Evolutionary conservation across 2,888 invertebrate genomes (phyloP).

Genomic region (Pteria penguin): DNA sequence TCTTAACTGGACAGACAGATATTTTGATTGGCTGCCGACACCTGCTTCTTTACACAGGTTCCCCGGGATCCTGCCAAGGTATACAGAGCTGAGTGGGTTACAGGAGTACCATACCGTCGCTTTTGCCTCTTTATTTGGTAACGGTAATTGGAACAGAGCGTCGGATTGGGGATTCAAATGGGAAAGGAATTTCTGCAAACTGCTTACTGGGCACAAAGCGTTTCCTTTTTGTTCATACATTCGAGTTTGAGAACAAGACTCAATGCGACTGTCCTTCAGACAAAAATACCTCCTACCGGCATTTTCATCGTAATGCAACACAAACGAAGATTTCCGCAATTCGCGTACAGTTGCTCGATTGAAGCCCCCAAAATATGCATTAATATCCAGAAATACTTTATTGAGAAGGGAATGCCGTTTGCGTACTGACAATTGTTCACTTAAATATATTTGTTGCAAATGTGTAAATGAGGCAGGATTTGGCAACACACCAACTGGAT

Average conservation of each 20-base stretch:
- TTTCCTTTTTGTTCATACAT: constrained; percentile 51
- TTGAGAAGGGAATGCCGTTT: constrained; percentile 47
- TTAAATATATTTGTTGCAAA: constrained; percentile 43
- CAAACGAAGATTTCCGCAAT: constrained; percentile 45
- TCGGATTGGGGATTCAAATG: constrained; percentile 42
- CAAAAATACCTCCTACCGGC: constrained; percentile 42
- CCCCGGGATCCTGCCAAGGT: constrained; percentile 45
- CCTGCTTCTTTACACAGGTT: constrained; percentile 45
- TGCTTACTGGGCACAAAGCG: constrained; percentile 45
- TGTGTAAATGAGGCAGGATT: constrained; percentile 38
- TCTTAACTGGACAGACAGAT: constrained; percentile 41
- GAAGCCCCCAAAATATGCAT: constrained; percentile 49
- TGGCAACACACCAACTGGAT: constrained; percentile 9
- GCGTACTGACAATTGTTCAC: constrained; percentile 28
- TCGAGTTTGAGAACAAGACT: constrained; percentile 34
- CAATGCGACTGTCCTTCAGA: constrained; percentile 36
- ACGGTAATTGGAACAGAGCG: constrained; percentile 49
- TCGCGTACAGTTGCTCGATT: constrained; percentile 41
- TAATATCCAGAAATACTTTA: constrained; percentile 52
- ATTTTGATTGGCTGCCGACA: constrained; percentile 43
- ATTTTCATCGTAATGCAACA: constrained; percentile 38
- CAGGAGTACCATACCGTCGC: constrained; percentile 43
- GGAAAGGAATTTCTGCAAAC: constrained; percentile 43
- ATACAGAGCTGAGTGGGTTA: constrained; percentile 46
- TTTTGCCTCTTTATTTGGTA: constrained; percentile 11